Percentiles rank a stretch among this genome's conserved stretches.
These are phyloP conservation scores for Muschampia plurimacula DNA, from an alignment of 2,888 invertebrate genomes.

Conservation along the genomic window DNA sequence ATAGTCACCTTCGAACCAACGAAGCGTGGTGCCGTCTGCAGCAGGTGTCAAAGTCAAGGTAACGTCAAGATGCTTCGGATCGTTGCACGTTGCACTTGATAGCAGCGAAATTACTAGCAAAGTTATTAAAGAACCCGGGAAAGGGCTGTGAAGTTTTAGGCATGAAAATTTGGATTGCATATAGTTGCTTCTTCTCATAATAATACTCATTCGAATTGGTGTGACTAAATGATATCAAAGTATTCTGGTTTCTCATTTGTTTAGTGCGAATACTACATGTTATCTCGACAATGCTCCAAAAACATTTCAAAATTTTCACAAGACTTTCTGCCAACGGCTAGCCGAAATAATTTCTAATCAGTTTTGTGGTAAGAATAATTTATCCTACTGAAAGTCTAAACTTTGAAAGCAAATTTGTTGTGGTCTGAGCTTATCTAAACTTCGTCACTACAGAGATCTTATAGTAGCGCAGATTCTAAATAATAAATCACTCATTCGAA, in stretches of 20 bases:
- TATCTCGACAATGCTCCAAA: neutral
- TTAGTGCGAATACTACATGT: neutral
- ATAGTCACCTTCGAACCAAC: slow-evolving; percentile 33
- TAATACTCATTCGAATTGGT: no score
- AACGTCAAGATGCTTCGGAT: slow-evolving; percentile 27
- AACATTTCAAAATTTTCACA: neutral
- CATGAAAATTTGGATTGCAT: neutral
- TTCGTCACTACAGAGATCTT: neutral
- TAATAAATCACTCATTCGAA: slow-evolving; percentile 13
- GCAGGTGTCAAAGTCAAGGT: slow-evolving; percentile 47
- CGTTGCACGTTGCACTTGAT: slow-evolving; percentile 31
- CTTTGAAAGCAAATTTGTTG: no score
- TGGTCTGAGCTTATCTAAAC: neutral
- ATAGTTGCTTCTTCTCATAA: neutral
- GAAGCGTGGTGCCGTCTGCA: slow-evolving; percentile 48
- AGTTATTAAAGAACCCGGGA: slow-evolving; percentile 13
- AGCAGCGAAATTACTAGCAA: slow-evolving; percentile 19
- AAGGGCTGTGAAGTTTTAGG: neutral
- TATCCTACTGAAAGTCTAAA: no score
- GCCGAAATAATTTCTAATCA: no score
- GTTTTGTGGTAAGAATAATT: no score
- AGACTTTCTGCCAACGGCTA: no score
- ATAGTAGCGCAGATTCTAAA: neutral
- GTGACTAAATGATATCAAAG: neutral
- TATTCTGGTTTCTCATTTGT: no score